Percentiles rank a stretch among this genome's conserved stretches.
These are phyloP conservation scores for Hemiscyllium ocellatum DNA, from an alignment of 2,113 vertebrate species.

Conservation along the genomic window DNA sequence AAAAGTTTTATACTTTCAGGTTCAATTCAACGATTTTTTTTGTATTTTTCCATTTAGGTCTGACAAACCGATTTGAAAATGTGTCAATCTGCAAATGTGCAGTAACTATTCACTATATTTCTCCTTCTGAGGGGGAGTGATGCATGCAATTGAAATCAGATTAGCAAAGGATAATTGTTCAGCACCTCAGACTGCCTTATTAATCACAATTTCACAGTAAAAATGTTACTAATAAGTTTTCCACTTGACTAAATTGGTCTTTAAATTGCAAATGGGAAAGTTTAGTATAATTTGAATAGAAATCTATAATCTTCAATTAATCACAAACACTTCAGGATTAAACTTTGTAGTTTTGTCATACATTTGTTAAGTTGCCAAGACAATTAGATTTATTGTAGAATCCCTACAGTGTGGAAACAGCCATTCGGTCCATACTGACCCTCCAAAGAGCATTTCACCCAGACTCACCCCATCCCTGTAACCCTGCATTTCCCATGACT, in stretches of 20 bases:
- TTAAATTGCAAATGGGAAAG: background rate
- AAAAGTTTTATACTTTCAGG: conserved; percentile 9
- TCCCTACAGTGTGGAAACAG: no score
- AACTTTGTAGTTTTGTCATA: background rate
- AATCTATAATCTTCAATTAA: conserved; percentile 16
- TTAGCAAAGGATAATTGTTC: conserved; percentile 35
- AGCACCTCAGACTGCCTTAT: conserved; percentile 33
- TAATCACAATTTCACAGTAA: conserved; percentile 34
- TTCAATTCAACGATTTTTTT: conserved; percentile 13
- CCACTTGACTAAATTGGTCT: conserved; percentile 17
- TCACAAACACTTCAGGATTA: background rate
- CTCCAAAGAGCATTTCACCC: no score
- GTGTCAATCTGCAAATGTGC: conserved; percentile 18
- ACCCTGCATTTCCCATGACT: no score
- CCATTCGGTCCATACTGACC: no score
- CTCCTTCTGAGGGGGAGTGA: conserved; percentile 16
- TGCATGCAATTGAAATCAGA: conserved; percentile 37
- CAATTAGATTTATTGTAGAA: background rate
- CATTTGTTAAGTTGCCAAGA: background rate
- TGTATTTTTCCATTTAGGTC: conserved; percentile 28
- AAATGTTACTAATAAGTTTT: conserved; percentile 34
- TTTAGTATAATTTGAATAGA: conserved; percentile 17
- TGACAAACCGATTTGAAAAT: conserved; percentile 31
- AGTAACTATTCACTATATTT: background rate
- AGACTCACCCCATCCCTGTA: no score